Base-by-base conservation (phyloP, 2,113 vertebrate species). In the Capreolus pygargus region DNA sequence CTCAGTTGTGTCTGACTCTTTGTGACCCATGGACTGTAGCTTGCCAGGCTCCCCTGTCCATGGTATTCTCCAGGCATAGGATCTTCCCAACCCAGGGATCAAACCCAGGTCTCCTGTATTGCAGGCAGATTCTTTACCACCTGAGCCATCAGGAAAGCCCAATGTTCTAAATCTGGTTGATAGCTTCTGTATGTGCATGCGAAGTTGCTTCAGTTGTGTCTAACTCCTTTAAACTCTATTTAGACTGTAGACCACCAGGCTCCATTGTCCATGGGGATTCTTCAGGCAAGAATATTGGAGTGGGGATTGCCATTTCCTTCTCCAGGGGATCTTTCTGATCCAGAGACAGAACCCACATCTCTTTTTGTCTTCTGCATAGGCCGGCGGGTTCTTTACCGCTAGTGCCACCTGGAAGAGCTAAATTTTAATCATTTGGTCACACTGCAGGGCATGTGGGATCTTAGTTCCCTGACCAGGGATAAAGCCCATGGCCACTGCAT, bases 1-100 rank as follows among this genome's bases (percentile, higher is more conserved):
- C 60, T 61, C 28, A 7, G 28, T 33, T 0, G 0, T 33, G 28
- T 61, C 28, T 0, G 28, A 61, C 28, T 61, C 28, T 61, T 61
- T 61, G 60, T 0, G 6, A 16, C 28, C 28, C 60, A 61, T 61
- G 60, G 60, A 61, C 13, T 61, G 54, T 55, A 55, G 54, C 19
- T 19, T 55, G 28, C 28, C 28, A 7, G 6, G 14, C 60, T 33
- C 58, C 28, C 30, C 58, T 14, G 27, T 30, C 28, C 58, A 61
- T 61, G 12, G 30, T 30, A 61, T 61, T 61, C 28, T 61, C 27
- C 58, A 30, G 58, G 28, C 5, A 61, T 11, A 11, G 25, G 57
- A 12, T 27, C 57, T 58, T 58, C 57, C 57, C 25, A 27, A 58
- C 10, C 57, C 57, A 27, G 57, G 1, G 10, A 58, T 58, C 1